Evolutionary conservation across 2,113 vertebrate genomes (phyloP).

Genomic region (Eptatretus burgeri): DNA sequence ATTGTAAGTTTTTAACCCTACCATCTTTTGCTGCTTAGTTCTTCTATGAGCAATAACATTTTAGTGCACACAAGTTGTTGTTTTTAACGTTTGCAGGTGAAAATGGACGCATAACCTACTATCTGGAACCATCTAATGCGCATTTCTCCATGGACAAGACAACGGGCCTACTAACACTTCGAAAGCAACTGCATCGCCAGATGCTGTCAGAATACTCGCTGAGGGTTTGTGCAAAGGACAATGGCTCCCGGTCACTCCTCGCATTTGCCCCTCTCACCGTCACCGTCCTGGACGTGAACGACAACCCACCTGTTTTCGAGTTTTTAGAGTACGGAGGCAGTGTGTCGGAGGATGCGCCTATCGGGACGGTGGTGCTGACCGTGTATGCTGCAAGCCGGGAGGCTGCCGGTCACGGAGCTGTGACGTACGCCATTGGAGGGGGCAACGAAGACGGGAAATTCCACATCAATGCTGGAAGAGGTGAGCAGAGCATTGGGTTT

Average conservation of each 20-base stretch:
- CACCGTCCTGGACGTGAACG: constrained; percentile 68
- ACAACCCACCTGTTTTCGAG: constrained; percentile 83
- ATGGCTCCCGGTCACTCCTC: constrained; percentile 33
- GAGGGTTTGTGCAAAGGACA: constrained; percentile 41
- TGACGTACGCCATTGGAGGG: constrained; percentile 57
- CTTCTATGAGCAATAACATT: constrained; percentile 10
- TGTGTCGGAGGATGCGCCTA: constrained; percentile 40
- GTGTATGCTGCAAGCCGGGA: constrained; percentile 80
- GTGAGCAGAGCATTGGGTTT: constrained; percentile 17
- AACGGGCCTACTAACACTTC: constrained; percentile 50
- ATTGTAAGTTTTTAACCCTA: constrained; percentile 12
- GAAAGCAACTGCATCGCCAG: constrained; percentile 52
- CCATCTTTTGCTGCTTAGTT: constrained; percentile 12
- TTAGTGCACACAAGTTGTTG: constrained; percentile 6
- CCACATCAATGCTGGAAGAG: constrained; percentile 42
- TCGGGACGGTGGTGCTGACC: constrained; percentile 39
- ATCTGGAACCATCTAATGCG: constrained; percentile 35
- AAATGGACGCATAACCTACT: constrained; percentile 48
- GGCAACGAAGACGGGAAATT: constrained; percentile 76
- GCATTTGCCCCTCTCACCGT: constrained; percentile 44
- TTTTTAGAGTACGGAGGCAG: constrained; percentile 55
- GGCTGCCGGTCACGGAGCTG: constrained; percentile 78
- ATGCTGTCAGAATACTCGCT: constrained; percentile 47
- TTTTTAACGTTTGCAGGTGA: constrained; percentile 22
- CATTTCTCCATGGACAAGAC: constrained; percentile 53